A percentile compares a stretch with the other conserved stretches of the same genome.
phyloP scores from a whole-genome alignment of 2,797 vertebrate genomes.

The Lagocephalus sceleratus region DNA sequence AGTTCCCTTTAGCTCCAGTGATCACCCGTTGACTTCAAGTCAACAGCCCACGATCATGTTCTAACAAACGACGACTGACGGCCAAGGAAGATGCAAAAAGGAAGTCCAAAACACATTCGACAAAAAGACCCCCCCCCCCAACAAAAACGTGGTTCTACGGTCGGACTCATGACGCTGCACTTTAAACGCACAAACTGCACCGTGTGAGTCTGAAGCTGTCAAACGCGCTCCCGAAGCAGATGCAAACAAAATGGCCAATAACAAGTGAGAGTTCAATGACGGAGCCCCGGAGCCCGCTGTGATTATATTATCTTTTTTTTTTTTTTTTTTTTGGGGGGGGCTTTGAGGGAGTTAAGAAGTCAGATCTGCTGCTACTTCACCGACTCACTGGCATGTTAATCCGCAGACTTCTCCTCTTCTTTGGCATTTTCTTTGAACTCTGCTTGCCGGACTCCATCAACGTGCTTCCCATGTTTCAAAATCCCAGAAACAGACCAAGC shows the following conservation, averaged over 20 bases:
- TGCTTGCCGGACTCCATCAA: slow-evolving; percentile 74
- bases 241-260: slow-evolving; percentile 2
- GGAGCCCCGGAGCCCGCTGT: too few species aligned
- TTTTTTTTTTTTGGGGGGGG: too few species aligned
- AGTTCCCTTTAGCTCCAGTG: too few species aligned
- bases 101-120: not conserved
- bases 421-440: slow-evolving; percentile 71
- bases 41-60: too few species aligned
- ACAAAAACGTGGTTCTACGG: too few species aligned
- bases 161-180: too few species aligned
- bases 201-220: slow-evolving; percentile 24
- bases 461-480: slow-evolving; percentile 74
- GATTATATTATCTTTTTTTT: too few species aligned
- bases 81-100: too few species aligned
- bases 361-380: slow-evolving; percentile 43
- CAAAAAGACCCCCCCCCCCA: too few species aligned
- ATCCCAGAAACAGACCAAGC: not conserved
- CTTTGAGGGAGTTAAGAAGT: slow-evolving; percentile 5
- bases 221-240: slow-evolving; percentile 21
- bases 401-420: slow-evolving; percentile 72
- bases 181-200: too few species aligned
- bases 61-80: too few species aligned
- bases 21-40: too few species aligned
- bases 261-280: not conserved
- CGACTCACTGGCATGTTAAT: slow-evolving; percentile 80